Evolutionary conservation across 2,113 vertebrate genomes (phyloP), one percentile per base, ranked within the genome.

Genomic region (Myrmophylax atrothorax): DNA sequence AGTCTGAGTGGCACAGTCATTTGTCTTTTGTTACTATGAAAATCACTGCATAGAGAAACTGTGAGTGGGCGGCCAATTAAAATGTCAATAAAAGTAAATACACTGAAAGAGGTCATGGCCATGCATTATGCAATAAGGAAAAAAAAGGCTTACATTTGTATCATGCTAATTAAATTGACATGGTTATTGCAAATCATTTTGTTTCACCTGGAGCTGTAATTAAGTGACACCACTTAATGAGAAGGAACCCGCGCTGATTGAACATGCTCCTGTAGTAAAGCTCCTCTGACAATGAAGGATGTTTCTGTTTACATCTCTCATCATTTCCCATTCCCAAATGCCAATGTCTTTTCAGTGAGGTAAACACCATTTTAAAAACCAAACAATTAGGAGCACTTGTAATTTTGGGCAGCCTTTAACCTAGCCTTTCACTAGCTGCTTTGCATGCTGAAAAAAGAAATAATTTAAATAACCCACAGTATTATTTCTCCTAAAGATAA

Each of bases 111-210:
- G 86, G 83, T 88, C 66, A 10, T 0, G 55, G 79, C 90, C 33
- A 9, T 59, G 50, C 72, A 81, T 92, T 93, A 92, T 75, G 64
- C 90, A 87, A 89, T 38, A 66, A 82, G 63, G 0, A 35, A 49
- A 37, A 15, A 52, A 86, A 67, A 59, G 10, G 25, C 37, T 77
- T 73, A 31, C 53, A 37, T 87, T 88, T 89, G 86, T 93, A 63
- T 90, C 84, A 68, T 25, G 80, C 62, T 88, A 96, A 96, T 95
- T 94, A 95, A 93, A 91, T 49, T 63, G 82, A 92, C 84, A 24
- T 14, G 35, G 88, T 80, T 72, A 91, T 72, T 74, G 90, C 84
- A 90, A 92, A 90, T 82, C 81, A 96, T 76, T 94, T 77, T 80
- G 90, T 88, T 92, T 93, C 73, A 69, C 87, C 88, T 87, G 29